A percentile compares a stretch with the other conserved stretches of the same genome.
Evolutionary conservation across 1,140 invertebrate genomes (phyloP).

Genomic region (Apis laboriosa): DNA sequence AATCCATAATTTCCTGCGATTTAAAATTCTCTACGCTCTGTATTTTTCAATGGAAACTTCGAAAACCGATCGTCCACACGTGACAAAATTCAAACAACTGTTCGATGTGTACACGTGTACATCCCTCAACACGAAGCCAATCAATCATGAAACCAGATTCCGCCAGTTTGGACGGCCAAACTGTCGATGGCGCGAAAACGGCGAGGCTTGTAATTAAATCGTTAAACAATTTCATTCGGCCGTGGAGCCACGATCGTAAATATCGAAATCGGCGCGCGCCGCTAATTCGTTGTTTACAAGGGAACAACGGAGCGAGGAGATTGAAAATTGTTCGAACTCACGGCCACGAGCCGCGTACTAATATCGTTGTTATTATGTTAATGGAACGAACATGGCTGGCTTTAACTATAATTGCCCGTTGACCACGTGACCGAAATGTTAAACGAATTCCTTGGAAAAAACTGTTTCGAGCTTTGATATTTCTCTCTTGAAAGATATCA

Average conservation of each 20-base stretch:
- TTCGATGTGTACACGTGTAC: too few relatives aligned
- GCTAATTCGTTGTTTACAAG: not conserved
- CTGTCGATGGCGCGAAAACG: constrained; percentile 1
- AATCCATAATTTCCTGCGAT: not conserved
- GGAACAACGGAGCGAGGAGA: not conserved
- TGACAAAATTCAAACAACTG: not conserved
- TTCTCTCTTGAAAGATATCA: not conserved
- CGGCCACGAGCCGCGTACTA: constrained; percentile 9
- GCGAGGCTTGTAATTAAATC: constrained; percentile 19
- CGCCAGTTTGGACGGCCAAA: not conserved
- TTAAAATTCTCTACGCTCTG: too few relatives aligned
- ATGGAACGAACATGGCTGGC: not conserved
- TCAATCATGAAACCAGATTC: not conserved
- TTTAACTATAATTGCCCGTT: constrained; percentile 20
- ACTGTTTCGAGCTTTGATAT: not conserved
- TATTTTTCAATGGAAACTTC: not conserved
- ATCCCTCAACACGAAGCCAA: not conserved
- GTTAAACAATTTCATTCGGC: not conserved
- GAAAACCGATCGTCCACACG: not conserved
- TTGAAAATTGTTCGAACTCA: not conserved
- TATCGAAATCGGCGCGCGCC: not conserved
- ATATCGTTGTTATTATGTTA: constrained; percentile 25
- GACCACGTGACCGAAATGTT: not conserved
- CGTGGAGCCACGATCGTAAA: not conserved
- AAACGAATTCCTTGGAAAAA: constrained; percentile 5